Conservation (phyloP, 2,797 vertebrate species). For the Thunnus albacares region DNA sequence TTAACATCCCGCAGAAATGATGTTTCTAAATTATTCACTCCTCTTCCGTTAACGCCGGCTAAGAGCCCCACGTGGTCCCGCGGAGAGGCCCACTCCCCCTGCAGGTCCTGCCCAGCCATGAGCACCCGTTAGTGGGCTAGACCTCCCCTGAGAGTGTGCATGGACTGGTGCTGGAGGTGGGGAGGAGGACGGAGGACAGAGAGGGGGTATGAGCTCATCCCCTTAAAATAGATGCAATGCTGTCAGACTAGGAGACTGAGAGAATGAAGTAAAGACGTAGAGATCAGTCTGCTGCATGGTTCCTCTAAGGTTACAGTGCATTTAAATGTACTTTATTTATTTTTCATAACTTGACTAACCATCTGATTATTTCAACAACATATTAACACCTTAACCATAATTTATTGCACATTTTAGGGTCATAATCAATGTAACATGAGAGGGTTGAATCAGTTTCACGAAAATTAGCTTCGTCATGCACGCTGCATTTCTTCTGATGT, state of each 20-base stretch:
- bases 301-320: neutral
- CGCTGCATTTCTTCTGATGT: neutral
- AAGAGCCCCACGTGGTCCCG: slow-evolving; percentile 80
- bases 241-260: slow-evolving; percentile 74
- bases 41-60: slow-evolving; percentile 71
- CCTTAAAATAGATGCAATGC: slow-evolving; percentile 78
- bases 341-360: slow-evolving; percentile 2
- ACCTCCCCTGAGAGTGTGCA: slow-evolving; percentile 72
- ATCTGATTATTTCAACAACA: neutral
- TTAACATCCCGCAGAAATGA: slow-evolving; percentile 79
- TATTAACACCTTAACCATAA: slow-evolving; percentile 3
- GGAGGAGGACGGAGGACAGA: slow-evolving; percentile 54
- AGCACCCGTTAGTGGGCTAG: slow-evolving; percentile 74
- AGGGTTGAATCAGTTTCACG: slow-evolving; percentile 4
- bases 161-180: slow-evolving; percentile 63
- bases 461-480: neutral
- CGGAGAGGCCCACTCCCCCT: slow-evolving; percentile 68
- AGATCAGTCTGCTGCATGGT: slow-evolving; percentile 24
- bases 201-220: slow-evolving; percentile 79
- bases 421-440: slow-evolving; percentile 1
- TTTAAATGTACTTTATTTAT: slow-evolving; percentile 30
- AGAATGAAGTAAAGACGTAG: slow-evolving; percentile 52
- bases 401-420: neutral
- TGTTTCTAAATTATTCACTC: slow-evolving; percentile 83
- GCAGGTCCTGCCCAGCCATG: slow-evolving; percentile 67